These are phyloP conservation scores for Pseudanteris insignis DNA, from an alignment of 2,888 invertebrate species.

Conservation along the genomic window DNA sequence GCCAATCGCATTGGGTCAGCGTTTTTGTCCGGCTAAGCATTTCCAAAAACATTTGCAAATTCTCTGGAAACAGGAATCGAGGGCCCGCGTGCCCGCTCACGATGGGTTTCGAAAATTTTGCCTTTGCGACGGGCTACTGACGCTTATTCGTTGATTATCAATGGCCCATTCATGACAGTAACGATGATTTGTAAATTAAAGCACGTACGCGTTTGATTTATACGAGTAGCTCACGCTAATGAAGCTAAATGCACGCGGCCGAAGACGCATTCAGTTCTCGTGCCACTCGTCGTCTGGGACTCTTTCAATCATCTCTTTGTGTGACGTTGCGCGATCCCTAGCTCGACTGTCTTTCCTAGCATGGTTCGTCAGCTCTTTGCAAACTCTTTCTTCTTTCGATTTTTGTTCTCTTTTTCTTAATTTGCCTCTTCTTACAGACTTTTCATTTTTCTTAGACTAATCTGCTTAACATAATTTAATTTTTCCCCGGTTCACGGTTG, in stretches of 20 bases:
- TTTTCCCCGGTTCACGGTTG: too few relatives aligned
- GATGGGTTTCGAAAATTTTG: too few relatives aligned
- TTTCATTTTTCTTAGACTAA: too few relatives aligned
- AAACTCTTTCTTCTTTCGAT: too few relatives aligned
- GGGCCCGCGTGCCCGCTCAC: too few relatives aligned
- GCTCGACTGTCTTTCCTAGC: too few relatives aligned
- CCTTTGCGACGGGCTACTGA: too few relatives aligned
- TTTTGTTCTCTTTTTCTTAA: too few relatives aligned
- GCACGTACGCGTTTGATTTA: slow-evolving; percentile 52
- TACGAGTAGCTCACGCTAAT: slow-evolving; percentile 51
- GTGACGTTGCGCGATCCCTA: slow-evolving; percentile 9
- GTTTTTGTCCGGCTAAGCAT: slow-evolving; percentile 7
- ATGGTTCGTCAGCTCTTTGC: too few relatives aligned
- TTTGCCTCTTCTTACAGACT: too few relatives aligned
- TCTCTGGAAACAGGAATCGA: too few relatives aligned
- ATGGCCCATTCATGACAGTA: slow-evolving; percentile 56
- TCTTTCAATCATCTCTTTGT: slow-evolving; percentile 24
- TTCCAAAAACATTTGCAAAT: slow-evolving; percentile 27
- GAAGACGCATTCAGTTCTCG: slow-evolving; percentile 29
- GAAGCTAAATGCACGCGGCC: slow-evolving; percentile 44
- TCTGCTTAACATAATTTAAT: too few relatives aligned
- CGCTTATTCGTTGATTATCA: slow-evolving; percentile 44
- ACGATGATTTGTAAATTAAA: slow-evolving; percentile 55
- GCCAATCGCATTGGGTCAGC: slow-evolving; percentile 39
- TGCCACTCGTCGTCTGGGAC: slow-evolving; percentile 1